Evolutionary conservation across 2,888 invertebrate species (phyloP), one percentile per base, ranked within the genome.

Genomic region (Anthoptus insignis): DNA sequence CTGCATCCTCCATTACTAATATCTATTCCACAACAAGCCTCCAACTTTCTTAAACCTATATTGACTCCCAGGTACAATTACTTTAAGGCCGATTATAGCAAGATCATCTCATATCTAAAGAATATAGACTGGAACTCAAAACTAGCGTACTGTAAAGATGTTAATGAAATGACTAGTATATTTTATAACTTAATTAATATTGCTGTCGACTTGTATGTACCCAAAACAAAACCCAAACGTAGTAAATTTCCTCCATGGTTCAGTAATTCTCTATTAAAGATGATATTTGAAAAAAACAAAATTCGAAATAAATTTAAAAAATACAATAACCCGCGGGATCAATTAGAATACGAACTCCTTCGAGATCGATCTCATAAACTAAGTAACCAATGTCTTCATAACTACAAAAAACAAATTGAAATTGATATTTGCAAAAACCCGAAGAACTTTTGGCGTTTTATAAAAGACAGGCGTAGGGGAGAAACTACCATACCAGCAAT

Each of bases 81-180:
- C 16, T 53, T 32, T 32, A 53, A 53, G 34, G 53, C 53, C 22
- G 53, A 53, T 14, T 53, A 53, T 32, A 32, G 16, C 9, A 21
- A 7, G 3, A 45, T 45, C 13, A 13, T 21, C 9, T 6, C 19
- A 22, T 11, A 21, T 11, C 21, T 45, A 5, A 22, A 19, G 13
- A 45, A 13, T 9, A 45, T 22, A 11, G 13, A 45, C 13, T 45
- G 45, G 45, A 6, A 11, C 4, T 2, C 6, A 13, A 6, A 11
- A 45, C 22, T 45, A 21, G 45, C 2, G 5, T 3, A 19, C 2
- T 45, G 45, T 45, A 6, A 45, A 45, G 13, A 45, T 19, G 45
- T 45, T 22, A 45, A 45, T 13, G 45, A 45, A 21, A 45, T 45
- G 45, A n/a, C 37, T 13, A n/a, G n/a, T n/a, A 37, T 37, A 37